Percentiles rank a stretch among this genome's conserved stretches.
phyloP scores from a whole-genome alignment of 2,888 invertebrate genomes.

The Hypolimnas misippus region DNA sequence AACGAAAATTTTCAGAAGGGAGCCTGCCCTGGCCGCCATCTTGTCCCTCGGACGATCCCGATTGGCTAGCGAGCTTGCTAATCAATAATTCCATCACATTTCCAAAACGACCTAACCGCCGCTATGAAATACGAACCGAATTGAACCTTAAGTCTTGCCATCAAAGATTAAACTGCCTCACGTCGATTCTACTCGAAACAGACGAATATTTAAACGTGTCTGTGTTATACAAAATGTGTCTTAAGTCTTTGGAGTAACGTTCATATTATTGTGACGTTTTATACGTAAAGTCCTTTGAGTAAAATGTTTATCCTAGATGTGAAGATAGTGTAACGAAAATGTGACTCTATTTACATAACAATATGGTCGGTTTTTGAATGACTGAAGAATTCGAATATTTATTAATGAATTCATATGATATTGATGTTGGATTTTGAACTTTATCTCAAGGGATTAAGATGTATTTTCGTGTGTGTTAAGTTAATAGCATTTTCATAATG shows the following conservation, averaged over 20 bases:
- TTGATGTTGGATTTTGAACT: constrained; percentile 11
- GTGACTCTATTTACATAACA: too few relatives aligned
- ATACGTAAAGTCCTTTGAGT: constrained; percentile 23
- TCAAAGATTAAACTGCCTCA: neutral
- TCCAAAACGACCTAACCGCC: constrained; percentile 45
- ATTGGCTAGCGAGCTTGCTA: constrained; percentile 70
- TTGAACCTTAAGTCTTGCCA: constrained; percentile 30
- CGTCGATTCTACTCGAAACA: too few relatives aligned
- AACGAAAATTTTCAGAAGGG: constrained; percentile 67
- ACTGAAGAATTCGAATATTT: too few relatives aligned
- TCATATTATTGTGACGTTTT: constrained; percentile 11
- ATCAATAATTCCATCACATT: constrained; percentile 64
- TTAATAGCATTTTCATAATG: constrained; percentile 36
- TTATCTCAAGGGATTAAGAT: neutral
- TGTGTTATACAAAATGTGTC: constrained; percentile 16
- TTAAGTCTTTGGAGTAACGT: constrained; percentile 2
- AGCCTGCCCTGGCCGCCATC: constrained; percentile 73
- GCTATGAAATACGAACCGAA: constrained; percentile 7
- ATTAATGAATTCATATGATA: constrained; percentile 28
- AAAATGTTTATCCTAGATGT: constrained; percentile 20
- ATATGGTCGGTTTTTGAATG: too few relatives aligned
- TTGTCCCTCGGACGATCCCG: constrained; percentile 56
- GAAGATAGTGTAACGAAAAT: too few relatives aligned
- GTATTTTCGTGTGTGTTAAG: neutral
- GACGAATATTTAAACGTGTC: neutral